Base-by-base conservation (phyloP, 2,797 vertebrate genomes). In the Gallinago stenura region DNA sequence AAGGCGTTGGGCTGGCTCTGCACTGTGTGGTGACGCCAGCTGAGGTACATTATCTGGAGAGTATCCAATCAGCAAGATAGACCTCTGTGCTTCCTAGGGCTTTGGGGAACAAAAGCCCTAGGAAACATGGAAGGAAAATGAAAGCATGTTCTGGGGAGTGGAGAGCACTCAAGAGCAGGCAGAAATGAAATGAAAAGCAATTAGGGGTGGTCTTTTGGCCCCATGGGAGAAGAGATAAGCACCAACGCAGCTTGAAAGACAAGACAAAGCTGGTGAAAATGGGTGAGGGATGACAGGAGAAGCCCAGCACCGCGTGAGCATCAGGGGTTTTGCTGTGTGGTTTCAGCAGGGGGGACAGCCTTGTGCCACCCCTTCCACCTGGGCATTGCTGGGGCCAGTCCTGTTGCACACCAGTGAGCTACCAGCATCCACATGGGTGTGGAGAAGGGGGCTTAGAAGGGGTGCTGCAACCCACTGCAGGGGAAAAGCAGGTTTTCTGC, bases 361-460 rank as follows among this genome's bases (percentile, higher is more conserved):
- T 66, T 3, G 1, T 68, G 72, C 43, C 28, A 35, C 12, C 9
- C 13, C 25, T 66, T 60, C 31, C 3, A 16, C 37, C 14, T 1
- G 1, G 14, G 7, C 22, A 28, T 80, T 30, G 7, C 57, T 30
- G 51, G 35, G 24, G 65, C 31, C 9, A 4, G 21, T n/a, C 18
- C 35, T 28, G 33, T 5, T 45, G 20, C 21, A 26, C 28, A 50
- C n/a, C 14, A 48, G 12, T 10, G 50, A n/a, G 25, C 26, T 43
- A 31, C 41, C 1, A 1, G 48, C 50, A 61, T 19, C 66, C 0
- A 0, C 17, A 13, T 0, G 0, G 58, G 20, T 14, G 19, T 2
- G 2, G 65, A 54, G 18, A n/a, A 1, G 0, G 20, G 21, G 33
- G 7, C 20, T 79, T 68, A 33, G 45, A 68, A 73, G 61, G 12